phyloP scores from a whole-genome alignment of 2,888 invertebrate species.

The Noctua janthina region DNA sequence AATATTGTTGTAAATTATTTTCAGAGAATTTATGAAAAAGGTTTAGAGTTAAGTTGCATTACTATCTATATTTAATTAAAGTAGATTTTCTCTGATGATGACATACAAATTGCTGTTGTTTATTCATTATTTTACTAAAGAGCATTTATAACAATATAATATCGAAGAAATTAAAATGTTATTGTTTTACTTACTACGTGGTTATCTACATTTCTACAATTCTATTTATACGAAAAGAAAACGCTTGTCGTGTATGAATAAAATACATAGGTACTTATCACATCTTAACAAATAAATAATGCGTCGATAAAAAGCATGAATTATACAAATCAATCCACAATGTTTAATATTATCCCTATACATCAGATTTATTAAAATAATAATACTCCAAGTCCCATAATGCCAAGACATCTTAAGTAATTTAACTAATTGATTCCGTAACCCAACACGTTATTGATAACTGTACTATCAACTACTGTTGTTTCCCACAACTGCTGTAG shows the following conservation, averaged over 20 bases:
- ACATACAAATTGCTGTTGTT: constrained; percentile 53
- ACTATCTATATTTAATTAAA: constrained; percentile 54
- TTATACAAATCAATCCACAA: constrained; percentile 74
- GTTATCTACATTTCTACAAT: constrained; percentile 89
- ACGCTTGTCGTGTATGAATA: constrained; percentile 71
- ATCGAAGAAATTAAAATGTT: constrained; percentile 56
- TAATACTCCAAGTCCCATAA: constrained; percentile 60
- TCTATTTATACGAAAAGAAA: constrained; percentile 76
- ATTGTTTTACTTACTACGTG: constrained; percentile 74
- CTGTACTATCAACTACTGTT: constrained; percentile 29
- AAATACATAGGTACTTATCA: constrained; percentile 76
- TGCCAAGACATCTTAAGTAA: constrained; percentile 53
- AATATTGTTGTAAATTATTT: constrained; percentile 65
- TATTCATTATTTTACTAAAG: constrained; percentile 51
- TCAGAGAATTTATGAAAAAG: constrained; percentile 61
- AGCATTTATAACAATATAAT: constrained; percentile 49
- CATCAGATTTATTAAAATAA: constrained; percentile 70
- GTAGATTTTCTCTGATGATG: constrained; percentile 39
- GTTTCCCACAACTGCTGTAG: constrained; percentile 28
- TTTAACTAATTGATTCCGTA: constrained; percentile 49
- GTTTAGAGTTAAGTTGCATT: constrained; percentile 56
- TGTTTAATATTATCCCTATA: constrained; percentile 69
- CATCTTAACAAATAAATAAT: constrained; percentile 83
- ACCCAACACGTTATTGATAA: constrained; percentile 34
- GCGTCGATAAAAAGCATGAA: constrained; percentile 75